A percentile compares a stretch with the other conserved stretches of the same genome.
Evolutionary conservation across 2,888 invertebrate species (phyloP).

Genomic region (Idaea straminata): DNA sequence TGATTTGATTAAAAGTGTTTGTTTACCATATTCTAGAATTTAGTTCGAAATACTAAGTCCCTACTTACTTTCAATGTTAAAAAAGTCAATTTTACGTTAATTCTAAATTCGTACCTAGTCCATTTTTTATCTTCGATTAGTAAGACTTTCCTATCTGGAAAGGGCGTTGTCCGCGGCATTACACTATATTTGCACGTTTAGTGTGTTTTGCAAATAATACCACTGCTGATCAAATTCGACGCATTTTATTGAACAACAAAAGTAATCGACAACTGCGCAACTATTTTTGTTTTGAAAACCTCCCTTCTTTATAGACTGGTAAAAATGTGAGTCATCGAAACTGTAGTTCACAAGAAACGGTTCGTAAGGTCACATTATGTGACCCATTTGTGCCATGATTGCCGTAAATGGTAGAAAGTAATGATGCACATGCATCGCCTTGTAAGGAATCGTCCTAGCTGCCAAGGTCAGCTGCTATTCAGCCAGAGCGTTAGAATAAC

Average conservation of each 20-base stretch:
- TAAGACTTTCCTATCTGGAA: background rate
- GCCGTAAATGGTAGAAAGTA: constrained; percentile 30
- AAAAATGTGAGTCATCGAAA: background rate
- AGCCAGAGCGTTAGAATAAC: constrained; percentile 14
- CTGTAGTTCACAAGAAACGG: background rate
- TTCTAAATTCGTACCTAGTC: background rate
- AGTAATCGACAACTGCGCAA: background rate
- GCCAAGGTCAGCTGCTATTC: constrained; percentile 40
- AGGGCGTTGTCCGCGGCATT: background rate
- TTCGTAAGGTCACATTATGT: constrained; percentile 6
- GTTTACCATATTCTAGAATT: background rate
- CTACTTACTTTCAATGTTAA: too few relatives aligned
- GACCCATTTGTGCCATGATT: constrained; percentile 27
- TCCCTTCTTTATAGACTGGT: too few relatives aligned
- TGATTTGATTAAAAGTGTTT: background rate
- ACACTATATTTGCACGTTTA: background rate
- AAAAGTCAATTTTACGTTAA: background rate
- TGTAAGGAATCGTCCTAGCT: constrained; percentile 41
- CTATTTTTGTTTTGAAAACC: background rate
- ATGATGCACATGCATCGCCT: constrained; percentile 33
- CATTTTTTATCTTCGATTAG: background rate
- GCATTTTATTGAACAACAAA: background rate
- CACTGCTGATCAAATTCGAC: background rate
- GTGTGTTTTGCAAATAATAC: background rate
- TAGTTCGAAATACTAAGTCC: background rate